These are phyloP conservation scores for Eolophus roseicapilla DNA, from an alignment of 2,113 vertebrate species.

Conservation along the genomic window DNA sequence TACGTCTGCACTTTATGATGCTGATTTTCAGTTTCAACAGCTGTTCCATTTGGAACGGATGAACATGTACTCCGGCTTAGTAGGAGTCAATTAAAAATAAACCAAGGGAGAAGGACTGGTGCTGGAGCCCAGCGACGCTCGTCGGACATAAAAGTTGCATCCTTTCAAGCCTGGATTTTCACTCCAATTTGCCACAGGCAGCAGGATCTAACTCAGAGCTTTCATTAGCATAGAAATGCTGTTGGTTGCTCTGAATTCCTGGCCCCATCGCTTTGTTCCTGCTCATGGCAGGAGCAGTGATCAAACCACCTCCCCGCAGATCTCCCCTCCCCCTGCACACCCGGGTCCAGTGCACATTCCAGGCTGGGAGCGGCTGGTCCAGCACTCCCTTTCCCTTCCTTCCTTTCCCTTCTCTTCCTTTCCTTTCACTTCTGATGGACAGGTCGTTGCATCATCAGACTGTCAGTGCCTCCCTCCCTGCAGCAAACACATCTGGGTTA, in stretches of 20 bases:
- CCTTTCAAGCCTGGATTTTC: slow-evolving; percentile 14
- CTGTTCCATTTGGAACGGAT: slow-evolving; percentile 29
- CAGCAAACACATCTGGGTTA: background rate
- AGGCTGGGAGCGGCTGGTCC: background rate
- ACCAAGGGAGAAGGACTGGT: background rate
- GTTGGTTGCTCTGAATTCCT: background rate
- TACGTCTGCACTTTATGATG: slow-evolving; percentile 23
- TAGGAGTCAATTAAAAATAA: slow-evolving; percentile 53
- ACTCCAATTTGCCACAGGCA: slow-evolving; percentile 25
- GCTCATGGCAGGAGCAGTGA: background rate
- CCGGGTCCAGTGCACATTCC: background rate
- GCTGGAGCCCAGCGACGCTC: slow-evolving; percentile 8
- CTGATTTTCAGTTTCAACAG: slow-evolving; percentile 57
- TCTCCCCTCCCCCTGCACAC: background rate
- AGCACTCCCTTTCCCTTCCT: background rate
- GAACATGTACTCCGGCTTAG: slow-evolving; percentile 5
- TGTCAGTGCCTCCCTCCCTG: background rate
- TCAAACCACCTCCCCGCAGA: background rate
- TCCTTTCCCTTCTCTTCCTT: background rate
- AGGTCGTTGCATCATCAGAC: background rate
- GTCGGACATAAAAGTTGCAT: background rate
- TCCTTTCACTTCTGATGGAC: background rate
- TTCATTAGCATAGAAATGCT: slow-evolving; percentile 54
- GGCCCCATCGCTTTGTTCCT: slow-evolving; percentile 46
- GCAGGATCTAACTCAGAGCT: background rate